phyloP scores from a whole-genome alignment of 1,140 invertebrate species.

The Fopius arisanus region DNA sequence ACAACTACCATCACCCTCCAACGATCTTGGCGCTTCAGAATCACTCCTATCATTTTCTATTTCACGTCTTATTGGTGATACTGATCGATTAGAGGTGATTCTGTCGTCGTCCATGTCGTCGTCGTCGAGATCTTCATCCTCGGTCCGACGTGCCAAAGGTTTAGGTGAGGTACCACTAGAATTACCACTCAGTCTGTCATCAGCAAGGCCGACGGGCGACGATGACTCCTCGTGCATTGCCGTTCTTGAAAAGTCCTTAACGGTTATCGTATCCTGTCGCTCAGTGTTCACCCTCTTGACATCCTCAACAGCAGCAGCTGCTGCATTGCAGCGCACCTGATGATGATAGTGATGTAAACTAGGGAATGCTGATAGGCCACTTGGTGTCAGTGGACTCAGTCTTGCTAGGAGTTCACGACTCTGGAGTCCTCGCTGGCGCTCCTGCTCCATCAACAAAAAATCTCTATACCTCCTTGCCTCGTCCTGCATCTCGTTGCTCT shows the following conservation, averaged over 20 bases:
- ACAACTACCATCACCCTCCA: slow-evolving; percentile 53
- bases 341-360: slow-evolving; percentile 29
- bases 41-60: slow-evolving; percentile 57
- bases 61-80: slow-evolving; percentile 52
- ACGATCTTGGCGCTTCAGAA: slow-evolving; percentile 56
- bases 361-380: slow-evolving; percentile 31
- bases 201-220: slow-evolving; percentile 44
- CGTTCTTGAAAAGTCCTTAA: slow-evolving; percentile 56
- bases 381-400: slow-evolving; percentile 50
- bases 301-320: background rate
- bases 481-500: slow-evolving; percentile 43
- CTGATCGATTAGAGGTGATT: slow-evolving; percentile 45
- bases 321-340: slow-evolving; percentile 19
- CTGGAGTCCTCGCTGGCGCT: slow-evolving; percentile 47
- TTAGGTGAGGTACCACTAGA: slow-evolving; percentile 24
- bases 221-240: slow-evolving; percentile 51
- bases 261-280: slow-evolving; percentile 52
- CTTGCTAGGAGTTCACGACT: slow-evolving; percentile 54
- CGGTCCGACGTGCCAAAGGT: slow-evolving; percentile 14
- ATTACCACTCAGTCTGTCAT: slow-evolving; percentile 26
- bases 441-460: slow-evolving; percentile 52
- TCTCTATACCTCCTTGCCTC: slow-evolving; percentile 55
- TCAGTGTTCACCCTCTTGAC: slow-evolving; percentile 1
- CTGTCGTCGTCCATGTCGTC: slow-evolving; percentile 43
- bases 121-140: slow-evolving; percentile 15